phyloP scores from a whole-genome alignment of 2,888 invertebrate species.

The Eueremaeus valkanovi region DNA sequence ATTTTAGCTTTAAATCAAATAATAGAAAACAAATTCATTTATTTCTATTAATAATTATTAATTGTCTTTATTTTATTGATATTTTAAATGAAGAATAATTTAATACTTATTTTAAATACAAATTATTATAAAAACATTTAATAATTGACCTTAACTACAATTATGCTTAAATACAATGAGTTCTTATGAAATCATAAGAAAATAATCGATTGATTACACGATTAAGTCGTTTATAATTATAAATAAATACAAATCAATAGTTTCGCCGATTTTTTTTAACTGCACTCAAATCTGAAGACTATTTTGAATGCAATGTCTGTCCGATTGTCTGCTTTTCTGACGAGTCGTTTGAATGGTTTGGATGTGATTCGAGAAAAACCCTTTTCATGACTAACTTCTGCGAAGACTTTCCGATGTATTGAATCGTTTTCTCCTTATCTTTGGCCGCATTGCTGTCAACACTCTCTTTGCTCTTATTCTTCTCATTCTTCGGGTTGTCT shows the following conservation, averaged over 20 bases:
- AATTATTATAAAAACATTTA: too few species aligned
- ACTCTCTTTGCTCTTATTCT: not conserved
- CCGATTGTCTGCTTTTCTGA: too few species aligned
- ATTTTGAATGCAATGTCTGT: too few species aligned
- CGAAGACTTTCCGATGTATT: not conserved
- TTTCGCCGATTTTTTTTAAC: too few species aligned
- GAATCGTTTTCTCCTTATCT: not conserved
- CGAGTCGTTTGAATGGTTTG: not conserved
- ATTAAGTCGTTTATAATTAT: too few species aligned
- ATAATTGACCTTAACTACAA: too few species aligned
- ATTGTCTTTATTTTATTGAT: not conserved
- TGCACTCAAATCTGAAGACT: too few species aligned
- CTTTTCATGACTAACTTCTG: not conserved
- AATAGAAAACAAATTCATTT: not conserved
- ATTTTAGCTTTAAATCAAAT: not conserved
- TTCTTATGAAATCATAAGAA: too few species aligned
- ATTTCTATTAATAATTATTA: not conserved
- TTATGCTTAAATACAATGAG: not conserved
- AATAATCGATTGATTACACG: too few species aligned
- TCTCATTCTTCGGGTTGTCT: not conserved
- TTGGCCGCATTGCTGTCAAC: not conserved
- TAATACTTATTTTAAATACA: too few species aligned
- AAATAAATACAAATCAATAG: too few species aligned
- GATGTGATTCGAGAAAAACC: not conserved
- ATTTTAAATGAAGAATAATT: too few species aligned